Conservation (phyloP, 2,113 vertebrate species). For the Syngnathus scovelli region DNA sequence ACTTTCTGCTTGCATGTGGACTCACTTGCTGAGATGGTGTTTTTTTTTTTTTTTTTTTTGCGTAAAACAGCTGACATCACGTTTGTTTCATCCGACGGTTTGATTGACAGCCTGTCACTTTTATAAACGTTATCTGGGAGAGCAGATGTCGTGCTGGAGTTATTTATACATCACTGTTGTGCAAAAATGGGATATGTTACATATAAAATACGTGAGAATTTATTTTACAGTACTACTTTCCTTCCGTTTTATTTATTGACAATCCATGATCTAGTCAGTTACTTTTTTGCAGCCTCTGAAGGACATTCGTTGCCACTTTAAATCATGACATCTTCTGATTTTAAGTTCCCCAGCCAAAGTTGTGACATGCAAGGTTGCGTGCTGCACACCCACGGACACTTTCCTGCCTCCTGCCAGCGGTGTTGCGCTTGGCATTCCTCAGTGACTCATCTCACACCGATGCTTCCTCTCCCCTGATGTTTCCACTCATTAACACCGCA, state of each 20-base stretch:
- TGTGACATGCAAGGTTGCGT: not conserved
- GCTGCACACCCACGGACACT: not conserved
- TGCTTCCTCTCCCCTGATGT: conserved; percentile 18
- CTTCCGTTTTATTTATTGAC: not conserved
- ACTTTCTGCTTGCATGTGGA: conserved; percentile 2
- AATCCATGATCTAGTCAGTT: not conserved
- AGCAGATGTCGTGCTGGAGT: not conserved
- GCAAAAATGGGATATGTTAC: not conserved
- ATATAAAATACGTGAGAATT: too few relatives aligned
- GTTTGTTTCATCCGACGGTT: conserved; percentile 3
- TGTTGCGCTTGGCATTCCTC: conserved; percentile 11
- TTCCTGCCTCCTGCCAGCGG: not conserved
- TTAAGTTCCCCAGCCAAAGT: not conserved
- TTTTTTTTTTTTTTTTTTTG: not conserved
- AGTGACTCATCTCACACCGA: conserved; percentile 21
- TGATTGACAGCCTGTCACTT: conserved; percentile 4
- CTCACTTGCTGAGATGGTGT: conserved; percentile 9
- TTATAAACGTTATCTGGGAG: conserved; percentile 8
- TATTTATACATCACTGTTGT: not conserved
- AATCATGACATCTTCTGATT: not conserved
- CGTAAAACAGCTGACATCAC: not conserved
- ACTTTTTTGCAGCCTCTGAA: not conserved
- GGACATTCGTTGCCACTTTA: not conserved
- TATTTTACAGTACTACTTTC: not conserved
- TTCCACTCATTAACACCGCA: conserved; percentile 40